phyloP scores from a whole-genome alignment of 2,797 vertebrate genomes.

The Neosilurus hyrtlii region DNA sequence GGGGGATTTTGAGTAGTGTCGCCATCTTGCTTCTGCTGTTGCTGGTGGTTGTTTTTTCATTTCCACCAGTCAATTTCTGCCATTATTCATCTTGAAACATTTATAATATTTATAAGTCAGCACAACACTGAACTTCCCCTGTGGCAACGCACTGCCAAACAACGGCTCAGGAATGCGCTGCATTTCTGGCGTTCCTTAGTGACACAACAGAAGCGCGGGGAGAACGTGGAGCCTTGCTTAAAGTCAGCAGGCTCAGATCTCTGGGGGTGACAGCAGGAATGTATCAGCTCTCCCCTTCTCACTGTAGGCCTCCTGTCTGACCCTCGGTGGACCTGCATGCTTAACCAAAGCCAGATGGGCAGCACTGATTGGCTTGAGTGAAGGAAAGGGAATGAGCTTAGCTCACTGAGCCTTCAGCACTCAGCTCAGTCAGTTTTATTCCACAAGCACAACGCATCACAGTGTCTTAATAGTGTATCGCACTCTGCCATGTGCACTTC shows the following conservation, averaged over 20 bases:
- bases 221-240: conserved; percentile 27
- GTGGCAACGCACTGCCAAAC: conserved; percentile 38
- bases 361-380: conserved; percentile 22
- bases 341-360: conserved; percentile 59
- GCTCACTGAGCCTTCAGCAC: conserved; percentile 23
- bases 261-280: conserved; percentile 55
- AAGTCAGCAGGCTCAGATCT: conserved; percentile 44
- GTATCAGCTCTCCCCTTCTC: conserved; percentile 31
- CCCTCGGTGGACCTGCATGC: conserved; percentile 43
- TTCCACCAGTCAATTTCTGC: neutral
- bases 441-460: neutral
- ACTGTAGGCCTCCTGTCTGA: conserved; percentile 36
- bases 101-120: conserved; percentile 46
- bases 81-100: conserved; percentile 24
- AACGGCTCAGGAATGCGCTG: conserved; percentile 44
- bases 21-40: neutral
- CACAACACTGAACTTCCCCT: conserved; percentile 21
- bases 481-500: neutral
- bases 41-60: neutral
- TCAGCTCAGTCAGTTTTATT: neutral
- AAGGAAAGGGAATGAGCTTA: neutral
- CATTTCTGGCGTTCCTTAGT: conserved; percentile 52
- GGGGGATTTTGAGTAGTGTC: neutral
- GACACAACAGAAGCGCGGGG: conserved; percentile 35
- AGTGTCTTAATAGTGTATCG: too few species aligned